Evolutionary conservation across 2,113 vertebrate species (phyloP), one percentile per base, ranked within the genome.

Genomic region (Ranitomeya variabilis): DNA sequence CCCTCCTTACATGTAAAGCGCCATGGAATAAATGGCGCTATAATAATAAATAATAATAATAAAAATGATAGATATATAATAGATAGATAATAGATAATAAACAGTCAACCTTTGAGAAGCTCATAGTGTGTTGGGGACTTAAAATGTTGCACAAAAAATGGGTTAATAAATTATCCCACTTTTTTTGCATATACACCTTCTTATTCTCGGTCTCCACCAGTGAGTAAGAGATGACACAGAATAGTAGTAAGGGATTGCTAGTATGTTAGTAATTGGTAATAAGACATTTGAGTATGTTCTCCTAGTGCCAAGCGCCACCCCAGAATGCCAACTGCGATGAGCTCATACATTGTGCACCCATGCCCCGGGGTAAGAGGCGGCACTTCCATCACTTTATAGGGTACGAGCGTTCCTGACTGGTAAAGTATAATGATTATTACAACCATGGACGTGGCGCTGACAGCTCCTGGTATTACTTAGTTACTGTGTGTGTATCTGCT

Each of bases 331-430:
- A 16, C 21, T 19, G 11, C 52, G 15, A 21, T 64, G 16, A 19
- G 59, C 19, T 59, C 64, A 82, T 45, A 62, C 64, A 5, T 16
- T 15, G 19, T 59, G 2, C 85, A 9, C 85, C 85, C 37, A 6
- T 14, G 57, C 85, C 85, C 59, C n/a, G 57, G 74, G 85, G 16
- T 14, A 23, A 18, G 21, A 86, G 73, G 59, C 19, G n/a, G 66
- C 19, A 7, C 73, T 37, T 78, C 37, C 31, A 23, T 66, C 45
- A 16, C 45, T 78, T 78, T 78, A 76, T 23, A 16, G 12, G 55
- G 19, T 86, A 78, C n/a, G 85, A 86, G 59, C 21, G 16, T 78
- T 86, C 74, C 77, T 86, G 85, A 31, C 71, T 19, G 45, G 26
- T 23, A 8, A 64, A 73, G 62, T 31, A 78, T 45, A 62, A 86